Evolutionary conservation across 2,888 invertebrate genomes (phyloP), one percentile per base, ranked within the genome.

Genomic region (Aphodius sticticus): DNA sequence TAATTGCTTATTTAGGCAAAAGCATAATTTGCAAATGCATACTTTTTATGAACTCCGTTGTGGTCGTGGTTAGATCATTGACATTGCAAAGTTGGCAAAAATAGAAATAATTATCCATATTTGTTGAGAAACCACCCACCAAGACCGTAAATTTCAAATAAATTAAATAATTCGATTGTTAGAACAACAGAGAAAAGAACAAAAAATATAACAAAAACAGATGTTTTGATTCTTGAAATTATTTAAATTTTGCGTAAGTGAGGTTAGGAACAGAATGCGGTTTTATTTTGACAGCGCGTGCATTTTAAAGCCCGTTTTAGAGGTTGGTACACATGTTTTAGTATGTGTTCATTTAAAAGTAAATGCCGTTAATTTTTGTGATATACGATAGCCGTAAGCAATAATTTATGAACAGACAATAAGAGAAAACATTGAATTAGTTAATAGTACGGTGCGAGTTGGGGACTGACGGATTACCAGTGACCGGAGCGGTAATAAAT

Each of bases 401-500:
- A 53, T 53, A 53, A 53, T 53, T 53, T 53, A 53, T 53, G 53
- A 9, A 12, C 53, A 53, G 53, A 53, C 53, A 53, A 53, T 53
- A 53, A 53, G 53, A 1, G 53, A 53, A 53, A 53, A 53, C 1
- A 2, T 53, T 53, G 2, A 53, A 53, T 53, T 53, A 53, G 36
- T 37, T 15, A 74, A 36, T 36, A 35, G 74, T 26, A 35, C 36
- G 70, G 70, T 70, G 70, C 7, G 14, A 74, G 35, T 53, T 5
- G 12, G 7, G 12, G 12, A 53, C 12, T 26, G n/a, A n/a, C 9
- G n/a, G 2, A 74, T 74, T 74, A 74, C 74, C 36, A 36, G 74
- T 26, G 16, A 53, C 53, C 53, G n/a, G 76, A 76, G n/a, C 70
- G 78, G 35, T 26, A 14, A 72, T 76, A 77, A 70, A 77, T 69